These are phyloP conservation scores for Melanerpes aurifrons DNA, from an alignment of 2,113 vertebrate genomes.

Conservation along the genomic window DNA sequence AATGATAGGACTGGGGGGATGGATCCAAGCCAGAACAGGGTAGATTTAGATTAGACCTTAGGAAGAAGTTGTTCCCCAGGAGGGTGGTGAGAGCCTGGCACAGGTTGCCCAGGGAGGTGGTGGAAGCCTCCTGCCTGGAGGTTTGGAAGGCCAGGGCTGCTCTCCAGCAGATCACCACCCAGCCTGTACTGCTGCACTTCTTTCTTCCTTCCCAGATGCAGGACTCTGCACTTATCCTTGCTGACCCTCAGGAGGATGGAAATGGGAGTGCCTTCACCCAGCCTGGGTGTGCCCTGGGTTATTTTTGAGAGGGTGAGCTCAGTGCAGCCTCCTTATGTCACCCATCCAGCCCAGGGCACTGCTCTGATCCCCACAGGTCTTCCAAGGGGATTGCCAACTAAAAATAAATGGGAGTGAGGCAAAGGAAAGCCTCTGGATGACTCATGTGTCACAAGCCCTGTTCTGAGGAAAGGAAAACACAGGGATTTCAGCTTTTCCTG, in stretches of 20 bases:
- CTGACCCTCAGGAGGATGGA: background rate
- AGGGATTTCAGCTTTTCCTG: background rate
- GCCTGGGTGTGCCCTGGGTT: background rate
- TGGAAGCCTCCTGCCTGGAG: too few species aligned
- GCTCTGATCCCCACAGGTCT: background rate
- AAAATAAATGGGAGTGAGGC: background rate
- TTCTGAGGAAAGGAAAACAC: background rate
- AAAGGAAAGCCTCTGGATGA: background rate
- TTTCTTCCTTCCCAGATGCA: too few species aligned
- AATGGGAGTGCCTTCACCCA: background rate
- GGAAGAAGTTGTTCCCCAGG: too few species aligned
- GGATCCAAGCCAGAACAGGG: too few species aligned
- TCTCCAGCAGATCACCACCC: too few species aligned
- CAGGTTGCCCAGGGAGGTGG: too few species aligned
- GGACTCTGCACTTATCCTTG: too few species aligned
- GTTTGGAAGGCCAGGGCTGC: too few species aligned
- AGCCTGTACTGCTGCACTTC: too few species aligned
- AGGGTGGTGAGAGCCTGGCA: too few species aligned
- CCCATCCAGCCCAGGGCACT: background rate
- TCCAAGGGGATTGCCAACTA: background rate
- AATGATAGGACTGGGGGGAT: too few species aligned
- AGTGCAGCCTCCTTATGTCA: background rate
- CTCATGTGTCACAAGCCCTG: background rate
- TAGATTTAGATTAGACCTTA: too few species aligned
- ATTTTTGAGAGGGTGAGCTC: conserved; percentile 34